Conservation (phyloP, 92 coral and sea anemone genomes). For the Phenganax subtilis region DNA sequence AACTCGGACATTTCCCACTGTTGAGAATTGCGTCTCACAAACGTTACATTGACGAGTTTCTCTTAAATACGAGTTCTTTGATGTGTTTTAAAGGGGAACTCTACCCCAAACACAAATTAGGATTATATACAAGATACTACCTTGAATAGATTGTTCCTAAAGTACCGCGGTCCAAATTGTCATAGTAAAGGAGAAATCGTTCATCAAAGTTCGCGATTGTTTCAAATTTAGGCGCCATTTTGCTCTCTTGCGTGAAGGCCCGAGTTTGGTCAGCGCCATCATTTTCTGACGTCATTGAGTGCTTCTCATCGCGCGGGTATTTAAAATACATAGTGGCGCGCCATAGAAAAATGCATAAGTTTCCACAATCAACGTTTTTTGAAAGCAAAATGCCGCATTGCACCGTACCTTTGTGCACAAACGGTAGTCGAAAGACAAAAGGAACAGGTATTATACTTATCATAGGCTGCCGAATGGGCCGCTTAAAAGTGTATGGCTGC, state of each 20-base stretch:
- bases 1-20: too few relatives aligned
- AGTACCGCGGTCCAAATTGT: too few relatives aligned
- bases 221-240: not conserved
- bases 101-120: slow-evolving; percentile 15
- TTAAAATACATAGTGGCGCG: slow-evolving; percentile 20
- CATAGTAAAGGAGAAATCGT: slow-evolving; percentile 7
- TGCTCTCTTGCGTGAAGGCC: not conserved
- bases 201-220: slow-evolving; percentile 11
- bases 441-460: slow-evolving; percentile 6
- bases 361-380: not conserved
- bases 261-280: slow-evolving; percentile 14
- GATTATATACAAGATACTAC: slow-evolving; percentile 20
- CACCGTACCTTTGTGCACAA: slow-evolving; percentile 17
- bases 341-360: not conserved
- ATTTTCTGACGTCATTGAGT: slow-evolving; percentile 20
- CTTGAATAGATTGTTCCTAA: too few relatives aligned
- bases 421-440: slow-evolving; percentile 15
- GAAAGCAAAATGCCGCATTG: slow-evolving; percentile 12
- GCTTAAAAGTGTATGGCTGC: too few relatives aligned
- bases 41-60: too few relatives aligned
- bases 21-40: too few relatives aligned
- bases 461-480: too few relatives aligned
- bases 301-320: slow-evolving; percentile 4
- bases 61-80: too few relatives aligned
- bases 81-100: too few relatives aligned